A percentile compares a stretch with the other conserved stretches of the same genome.
Conservation (phyloP, 2,888 invertebrate genomes). For the Phrixothrix hirtus region DNA sequence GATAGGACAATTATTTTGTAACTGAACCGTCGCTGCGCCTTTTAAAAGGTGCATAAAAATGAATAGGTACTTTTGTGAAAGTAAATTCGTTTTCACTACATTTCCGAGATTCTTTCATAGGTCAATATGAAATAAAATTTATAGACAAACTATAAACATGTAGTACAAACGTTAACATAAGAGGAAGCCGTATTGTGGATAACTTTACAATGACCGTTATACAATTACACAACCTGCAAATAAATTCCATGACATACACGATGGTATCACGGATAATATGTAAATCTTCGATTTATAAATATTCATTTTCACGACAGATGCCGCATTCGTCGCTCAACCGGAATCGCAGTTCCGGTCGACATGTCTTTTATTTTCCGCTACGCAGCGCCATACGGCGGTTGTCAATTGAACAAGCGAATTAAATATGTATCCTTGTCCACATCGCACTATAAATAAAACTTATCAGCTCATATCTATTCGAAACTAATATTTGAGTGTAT, state of each 20-base stretch:
- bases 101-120: too few relatives aligned
- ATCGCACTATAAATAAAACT: conserved; percentile 44
- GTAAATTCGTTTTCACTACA: too few relatives aligned
- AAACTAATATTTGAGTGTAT: conserved; percentile 40
- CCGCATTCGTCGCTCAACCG: conserved; percentile 46
- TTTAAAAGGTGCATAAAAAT: too few relatives aligned
- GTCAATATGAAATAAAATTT: conserved; percentile 4
- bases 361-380: conserved; percentile 50
- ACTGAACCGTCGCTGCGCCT: too few relatives aligned
- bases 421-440: conserved; percentile 47
- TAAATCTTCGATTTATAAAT: conserved; percentile 47
- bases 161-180: background rate
- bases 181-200: conserved; percentile 16
- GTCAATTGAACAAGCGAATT: conserved; percentile 49
- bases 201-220: conserved; percentile 41
- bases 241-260: conserved; percentile 42
- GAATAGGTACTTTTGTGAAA: too few relatives aligned
- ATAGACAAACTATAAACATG: conserved; percentile 11
- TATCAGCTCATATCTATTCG: conserved; percentile 43
- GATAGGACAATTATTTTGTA: too few relatives aligned
- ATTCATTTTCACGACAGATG: conserved; percentile 47
- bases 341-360: conserved; percentile 56
- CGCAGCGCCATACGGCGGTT: conserved; percentile 47
- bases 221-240: conserved; percentile 42
- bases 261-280: conserved; percentile 44